Percentiles rank a stretch among this genome's conserved stretches.
phyloP scores from a whole-genome alignment of 2,888 invertebrate species.

The Dioctria linearis region DNA sequence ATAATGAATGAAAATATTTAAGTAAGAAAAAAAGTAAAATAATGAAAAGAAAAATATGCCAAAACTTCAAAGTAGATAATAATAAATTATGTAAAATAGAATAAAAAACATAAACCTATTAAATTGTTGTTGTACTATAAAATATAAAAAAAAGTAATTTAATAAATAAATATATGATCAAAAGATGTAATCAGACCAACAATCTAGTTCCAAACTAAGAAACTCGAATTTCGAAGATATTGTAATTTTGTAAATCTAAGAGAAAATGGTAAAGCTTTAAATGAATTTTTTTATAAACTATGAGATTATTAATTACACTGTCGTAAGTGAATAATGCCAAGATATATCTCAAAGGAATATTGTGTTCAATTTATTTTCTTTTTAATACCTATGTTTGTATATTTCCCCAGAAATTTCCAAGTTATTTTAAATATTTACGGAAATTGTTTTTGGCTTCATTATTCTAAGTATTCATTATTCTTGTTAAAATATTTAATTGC shows the following conservation, averaged over 20 bases:
- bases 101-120: not conserved
- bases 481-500: no score
- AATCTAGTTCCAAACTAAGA: conserved; percentile 30
- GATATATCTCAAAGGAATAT: conserved; percentile 17
- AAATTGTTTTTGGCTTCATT: no score
- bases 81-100: not conserved
- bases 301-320: conserved; percentile 7
- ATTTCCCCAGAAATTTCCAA: not conserved
- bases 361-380: not conserved
- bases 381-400: not conserved
- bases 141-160: no score
- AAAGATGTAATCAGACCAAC: conserved; percentile 36
- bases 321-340: conserved; percentile 11
- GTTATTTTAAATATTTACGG: not conserved
- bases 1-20: no score
- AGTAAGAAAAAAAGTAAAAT: not conserved
- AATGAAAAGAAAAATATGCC: not conserved
- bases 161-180: no score
- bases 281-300: conserved; percentile 35
- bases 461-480: no score
- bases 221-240: conserved; percentile 46
- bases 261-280: conserved; percentile 59
- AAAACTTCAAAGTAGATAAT: conserved; percentile 11
- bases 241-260: conserved; percentile 51
- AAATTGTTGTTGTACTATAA: not conserved